Evolutionary conservation across 92 coral and sea anemone species (phyloP), one percentile per base, ranked within the genome.

Genomic region (Zoanthus solanderi): DNA sequence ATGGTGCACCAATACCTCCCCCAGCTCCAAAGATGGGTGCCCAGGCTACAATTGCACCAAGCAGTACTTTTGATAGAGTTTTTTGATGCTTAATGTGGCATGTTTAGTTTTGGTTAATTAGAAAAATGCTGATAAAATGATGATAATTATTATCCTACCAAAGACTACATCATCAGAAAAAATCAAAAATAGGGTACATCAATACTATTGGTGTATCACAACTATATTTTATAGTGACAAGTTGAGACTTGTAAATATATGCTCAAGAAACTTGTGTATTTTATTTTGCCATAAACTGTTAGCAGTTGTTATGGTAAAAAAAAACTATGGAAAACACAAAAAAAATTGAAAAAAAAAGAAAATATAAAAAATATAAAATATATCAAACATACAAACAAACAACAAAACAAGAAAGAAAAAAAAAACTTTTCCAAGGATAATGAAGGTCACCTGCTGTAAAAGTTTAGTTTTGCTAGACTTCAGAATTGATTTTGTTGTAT

Each of bases 61-160:
- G 98, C 72, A 92, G 96, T 32, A 90, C 98, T 34, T 95, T 90
- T 91, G 98, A 95, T 81, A 91, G 98, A 86, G 96, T 95, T 61
- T 95, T 95, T 90, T 95, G 89, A 77, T 65, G 76, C 76, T 11
- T 9, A 10, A 3, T 84, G 18, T 9, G n/a, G 34, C 78, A 72
- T 58, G 79, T 48, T 72, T 58, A 57, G 71, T 23, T 32, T 45
- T 46, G 28, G 60, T 31, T 13, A 65, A 44, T 23, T 46, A 15
- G 56, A 50, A 50, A 66, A 23, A 57, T 80, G 12, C 46, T 69
- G 44, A 53, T 78, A 13, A 23, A 23, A 23, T 23, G 23, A 23
- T 73, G 30, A 18, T 16, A 54, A n/a, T 13, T 44, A 28, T 76
- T 18, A 47, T 30, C 14, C 9, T 7, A 15, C 44, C 44, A 73